These are phyloP conservation scores for Drosophila meridionalis DNA, from an alignment of 2,888 invertebrate genomes.

Conservation along the genomic window DNA sequence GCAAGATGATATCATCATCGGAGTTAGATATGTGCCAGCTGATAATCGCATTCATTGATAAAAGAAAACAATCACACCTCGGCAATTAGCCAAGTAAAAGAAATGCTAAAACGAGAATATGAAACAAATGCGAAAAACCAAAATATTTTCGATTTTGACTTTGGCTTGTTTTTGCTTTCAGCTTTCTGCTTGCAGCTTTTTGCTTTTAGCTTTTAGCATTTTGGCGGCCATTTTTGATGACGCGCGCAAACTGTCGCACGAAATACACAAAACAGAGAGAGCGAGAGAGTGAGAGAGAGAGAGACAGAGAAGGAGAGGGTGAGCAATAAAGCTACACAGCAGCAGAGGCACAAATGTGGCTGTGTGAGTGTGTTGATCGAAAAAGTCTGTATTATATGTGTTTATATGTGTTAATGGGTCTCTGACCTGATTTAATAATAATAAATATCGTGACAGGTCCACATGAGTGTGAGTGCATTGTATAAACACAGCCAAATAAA, in stretches of 20 bases:
- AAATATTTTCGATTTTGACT: constrained; percentile 29
- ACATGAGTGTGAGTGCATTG: constrained; percentile 15
- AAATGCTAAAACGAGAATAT: constrained; percentile 19
- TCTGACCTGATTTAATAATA: constrained; percentile 83
- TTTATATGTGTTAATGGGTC: constrained; percentile 82
- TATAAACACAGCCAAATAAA: constrained; percentile 35
- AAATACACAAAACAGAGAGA: constrained; percentile 1
- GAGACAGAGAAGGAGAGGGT: not conserved
- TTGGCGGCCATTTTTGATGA: constrained; percentile 70
- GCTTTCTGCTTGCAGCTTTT: constrained; percentile 20
- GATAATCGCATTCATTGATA: constrained; percentile 40
- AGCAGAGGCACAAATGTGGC: constrained; percentile 24
- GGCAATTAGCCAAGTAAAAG: constrained; percentile 23
- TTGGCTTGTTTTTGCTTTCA: constrained; percentile 27
- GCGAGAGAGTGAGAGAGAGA: not conserved
- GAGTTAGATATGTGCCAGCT: constrained; percentile 17
- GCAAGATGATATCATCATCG: constrained; percentile 38
- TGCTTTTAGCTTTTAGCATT: constrained; percentile 15
- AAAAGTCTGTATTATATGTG: constrained; percentile 1
- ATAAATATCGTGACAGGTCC: constrained; percentile 62
- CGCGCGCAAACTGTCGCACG: constrained; percentile 50
- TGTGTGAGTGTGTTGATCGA: constrained; percentile 46
- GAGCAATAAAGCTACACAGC: constrained; percentile 1
- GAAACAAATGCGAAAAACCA: constrained; percentile 5
- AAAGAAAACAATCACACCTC: constrained; percentile 27